phyloP scores from a whole-genome alignment of 2,113 vertebrate genomes.

The Alethe castanea region DNA sequence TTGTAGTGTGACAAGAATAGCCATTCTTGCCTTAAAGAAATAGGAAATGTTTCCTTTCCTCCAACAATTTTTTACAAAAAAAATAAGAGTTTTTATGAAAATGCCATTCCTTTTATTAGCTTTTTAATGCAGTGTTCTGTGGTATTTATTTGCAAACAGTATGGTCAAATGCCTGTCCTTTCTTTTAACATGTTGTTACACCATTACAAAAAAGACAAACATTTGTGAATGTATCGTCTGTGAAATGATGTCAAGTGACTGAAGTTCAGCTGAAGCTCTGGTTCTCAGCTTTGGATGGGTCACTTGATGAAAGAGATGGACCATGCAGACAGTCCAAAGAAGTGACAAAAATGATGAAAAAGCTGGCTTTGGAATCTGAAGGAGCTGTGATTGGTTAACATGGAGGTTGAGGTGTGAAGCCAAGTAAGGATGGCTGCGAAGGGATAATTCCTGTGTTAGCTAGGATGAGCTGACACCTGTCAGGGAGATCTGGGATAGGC shows the following conservation, averaged over 20 bases:
- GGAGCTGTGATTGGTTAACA: background rate
- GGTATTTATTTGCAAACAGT: background rate
- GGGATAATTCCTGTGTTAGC: fast-evolving
- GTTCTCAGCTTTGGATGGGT: background rate
- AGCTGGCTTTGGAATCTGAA: background rate
- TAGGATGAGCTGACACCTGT: fast-evolving
- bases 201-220: background rate
- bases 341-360: background rate
- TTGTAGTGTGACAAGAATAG: background rate
- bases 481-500: background rate
- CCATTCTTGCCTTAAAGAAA: background rate
- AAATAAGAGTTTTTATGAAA: background rate
- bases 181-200: background rate
- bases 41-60: background rate
- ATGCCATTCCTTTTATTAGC: background rate
- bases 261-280: background rate
- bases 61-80: background rate
- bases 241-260: background rate
- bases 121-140: background rate
- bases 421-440: background rate
- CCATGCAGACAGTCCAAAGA: background rate
- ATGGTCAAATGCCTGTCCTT: background rate
- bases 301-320: background rate
- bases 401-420: background rate
- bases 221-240: background rate